phyloP scores from a whole-genome alignment of 2,888 invertebrate species.

The Nyleta sp. region DNA sequence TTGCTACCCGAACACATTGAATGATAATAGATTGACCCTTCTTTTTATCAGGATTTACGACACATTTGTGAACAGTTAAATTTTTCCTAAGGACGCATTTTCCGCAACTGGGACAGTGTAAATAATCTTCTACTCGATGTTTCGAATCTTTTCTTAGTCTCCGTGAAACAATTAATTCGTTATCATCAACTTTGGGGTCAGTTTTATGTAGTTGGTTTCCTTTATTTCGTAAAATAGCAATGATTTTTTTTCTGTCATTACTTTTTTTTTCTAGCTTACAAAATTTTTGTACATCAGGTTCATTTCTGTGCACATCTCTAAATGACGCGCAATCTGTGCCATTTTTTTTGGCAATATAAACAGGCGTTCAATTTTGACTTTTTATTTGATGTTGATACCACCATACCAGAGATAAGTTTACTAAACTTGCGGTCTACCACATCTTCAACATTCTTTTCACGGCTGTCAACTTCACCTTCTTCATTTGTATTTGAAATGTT shows the following conservation, averaged over 20 bases:
- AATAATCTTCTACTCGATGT: background rate
- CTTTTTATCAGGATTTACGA: background rate
- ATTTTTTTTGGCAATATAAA: constrained; percentile 10
- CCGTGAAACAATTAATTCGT: constrained; percentile 1
- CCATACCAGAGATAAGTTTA: background rate
- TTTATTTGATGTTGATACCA: background rate
- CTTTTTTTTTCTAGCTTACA: background rate
- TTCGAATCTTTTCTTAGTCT: background rate
- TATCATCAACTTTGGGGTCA: background rate
- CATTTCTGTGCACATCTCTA: background rate
- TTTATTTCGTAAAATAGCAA: background rate
- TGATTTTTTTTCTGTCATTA: constrained; percentile 4
- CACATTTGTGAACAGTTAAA: constrained; percentile 7
- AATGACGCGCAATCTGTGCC: background rate
- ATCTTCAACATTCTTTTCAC: background rate
- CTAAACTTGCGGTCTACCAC: background rate
- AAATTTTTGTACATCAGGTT: background rate
- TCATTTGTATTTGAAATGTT: too few relatives aligned
- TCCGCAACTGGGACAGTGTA: constrained; percentile 3
- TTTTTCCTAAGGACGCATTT: background rate
- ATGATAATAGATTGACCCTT: background rate
- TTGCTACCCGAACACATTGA: constrained; percentile 11
- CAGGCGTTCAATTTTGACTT: constrained; percentile 4
- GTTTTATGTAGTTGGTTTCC: constrained; percentile 12
- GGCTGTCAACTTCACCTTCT: too few relatives aligned